A percentile compares a stretch with the other conserved stretches of the same genome.
phyloP scores from a whole-genome alignment of 2,113 vertebrate species.

The Hemichromis elongatus region DNA sequence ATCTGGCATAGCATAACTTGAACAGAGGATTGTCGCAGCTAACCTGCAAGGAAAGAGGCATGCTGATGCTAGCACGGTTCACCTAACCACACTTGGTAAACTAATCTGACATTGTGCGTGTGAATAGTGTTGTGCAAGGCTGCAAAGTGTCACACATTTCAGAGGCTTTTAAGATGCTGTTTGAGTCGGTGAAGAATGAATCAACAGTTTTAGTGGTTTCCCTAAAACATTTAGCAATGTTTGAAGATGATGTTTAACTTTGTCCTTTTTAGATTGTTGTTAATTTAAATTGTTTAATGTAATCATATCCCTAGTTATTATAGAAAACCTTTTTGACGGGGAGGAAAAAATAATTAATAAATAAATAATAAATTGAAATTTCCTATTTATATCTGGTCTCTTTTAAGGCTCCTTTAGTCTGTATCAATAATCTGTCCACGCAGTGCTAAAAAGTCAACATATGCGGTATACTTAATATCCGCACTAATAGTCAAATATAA shows the following conservation, averaged over 20 bases:
- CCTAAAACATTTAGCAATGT: not conserved
- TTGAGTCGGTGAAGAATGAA: not conserved
- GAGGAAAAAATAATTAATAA: not conserved
- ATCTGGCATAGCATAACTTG: not conserved
- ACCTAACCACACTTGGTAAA: not conserved
- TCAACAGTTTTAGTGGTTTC: not conserved
- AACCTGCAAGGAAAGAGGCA: not conserved
- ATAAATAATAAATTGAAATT: not conserved
- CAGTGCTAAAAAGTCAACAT: not conserved
- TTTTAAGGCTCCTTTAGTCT: not conserved
- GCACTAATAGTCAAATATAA: not conserved
- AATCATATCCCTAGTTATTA: not conserved
- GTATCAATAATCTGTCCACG: not conserved
- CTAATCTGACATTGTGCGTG: not conserved
- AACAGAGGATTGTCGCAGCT: not conserved
- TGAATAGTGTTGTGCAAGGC: not conserved
- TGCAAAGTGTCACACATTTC: not conserved
- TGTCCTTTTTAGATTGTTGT: not conserved
- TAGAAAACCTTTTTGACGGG: not conserved
- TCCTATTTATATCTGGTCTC: not conserved
- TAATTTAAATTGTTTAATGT: not conserved
- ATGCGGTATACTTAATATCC: not conserved
- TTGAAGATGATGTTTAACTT: not conserved
- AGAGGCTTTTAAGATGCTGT: not conserved
- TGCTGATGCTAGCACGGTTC: not conserved